A percentile compares a stretch with the other conserved stretches of the same genome.
These are phyloP conservation scores for Heliconius sara DNA, from an alignment of 2,888 invertebrate genomes.

Conservation along the genomic window DNA sequence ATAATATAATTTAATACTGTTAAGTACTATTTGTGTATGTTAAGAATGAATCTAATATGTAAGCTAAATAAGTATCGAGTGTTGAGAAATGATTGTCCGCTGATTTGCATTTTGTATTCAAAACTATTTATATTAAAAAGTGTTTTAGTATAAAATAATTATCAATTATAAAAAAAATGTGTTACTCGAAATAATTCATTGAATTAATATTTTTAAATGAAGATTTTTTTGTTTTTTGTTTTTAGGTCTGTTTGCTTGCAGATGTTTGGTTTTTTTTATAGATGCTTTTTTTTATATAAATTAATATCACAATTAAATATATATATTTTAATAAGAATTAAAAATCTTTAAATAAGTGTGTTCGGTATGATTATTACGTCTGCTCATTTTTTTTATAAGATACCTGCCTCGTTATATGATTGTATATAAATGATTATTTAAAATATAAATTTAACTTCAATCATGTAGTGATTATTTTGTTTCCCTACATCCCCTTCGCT, in stretches of 20 bases:
- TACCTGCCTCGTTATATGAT: conserved; percentile 10
- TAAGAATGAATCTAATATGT: not conserved
- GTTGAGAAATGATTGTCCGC: not conserved
- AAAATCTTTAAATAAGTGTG: not conserved
- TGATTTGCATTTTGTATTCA: not conserved
- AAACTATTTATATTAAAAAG: no score
- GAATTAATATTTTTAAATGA: no score
- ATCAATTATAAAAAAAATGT: no score
- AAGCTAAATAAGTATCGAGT: not conserved
- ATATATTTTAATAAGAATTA: no score
- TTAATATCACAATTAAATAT: no score
- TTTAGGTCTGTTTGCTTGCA: no score
- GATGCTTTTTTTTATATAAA: no score
- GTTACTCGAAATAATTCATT: no score
- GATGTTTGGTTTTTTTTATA: no score
- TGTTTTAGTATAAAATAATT: no score
- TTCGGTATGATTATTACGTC: not conserved
- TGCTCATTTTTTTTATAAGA: not conserved
- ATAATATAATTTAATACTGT: not conserved
- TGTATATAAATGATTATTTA: conserved; percentile 20
- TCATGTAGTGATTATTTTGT: not conserved
- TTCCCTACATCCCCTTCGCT: not conserved
- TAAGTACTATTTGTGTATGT: not conserved
- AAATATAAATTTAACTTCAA: conserved; percentile 10
- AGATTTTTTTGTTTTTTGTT: no score